Base-by-base conservation (phyloP, 1,140 invertebrate species). In the Drosophila miranda region DNA sequence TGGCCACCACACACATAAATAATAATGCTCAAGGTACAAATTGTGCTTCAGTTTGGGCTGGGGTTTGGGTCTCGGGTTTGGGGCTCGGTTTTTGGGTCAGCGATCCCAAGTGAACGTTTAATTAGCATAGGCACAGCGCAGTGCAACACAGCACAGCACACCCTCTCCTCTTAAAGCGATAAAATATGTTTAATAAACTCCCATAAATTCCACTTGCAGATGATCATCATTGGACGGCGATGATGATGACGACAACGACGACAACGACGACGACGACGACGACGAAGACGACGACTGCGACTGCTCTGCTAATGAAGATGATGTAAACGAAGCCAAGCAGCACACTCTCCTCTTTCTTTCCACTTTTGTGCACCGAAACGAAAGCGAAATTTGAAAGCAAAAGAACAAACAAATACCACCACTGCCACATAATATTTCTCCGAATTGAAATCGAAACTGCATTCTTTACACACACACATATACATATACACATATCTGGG, bases 51-150 rank as follows among this genome's bases (percentile, higher is more conserved):
- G 23, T 5, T 26, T 38, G 34, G 34, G 34, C 11, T 75, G 72
- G 67, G 30, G 30, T 7, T 7, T 7, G 38, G 28, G 57, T 58
- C 54, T 60, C 56, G 38, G 41, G 23, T 34, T 62, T 55, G 38
- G 57, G 53, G 58, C 63, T 60, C 42, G 43, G 26, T 19, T 34
- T 66, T 55, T 78, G 75, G 76, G 80, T 84, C 75, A 59, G 42
- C 77, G 81, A 84, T 78, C 80, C 60, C 63, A 55, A 52, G 42
- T 49, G 54, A 64, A 62, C 49, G 67, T 60, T 78, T 81, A 82
- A 82, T 81, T 82, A 82, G 75, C 78, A 70, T 81, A 70, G 55
- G 54, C 28, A 8, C 26, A 41, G 45, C 58, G n/a, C n/a, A n/a
- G n/a, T n/a, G n/a, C n/a, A n/a, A n/a, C n/a, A 30, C 48, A 42